These are phyloP conservation scores for Meteorus sp. DNA, from an alignment of 1,140 invertebrate species.

Conservation along the genomic window DNA sequence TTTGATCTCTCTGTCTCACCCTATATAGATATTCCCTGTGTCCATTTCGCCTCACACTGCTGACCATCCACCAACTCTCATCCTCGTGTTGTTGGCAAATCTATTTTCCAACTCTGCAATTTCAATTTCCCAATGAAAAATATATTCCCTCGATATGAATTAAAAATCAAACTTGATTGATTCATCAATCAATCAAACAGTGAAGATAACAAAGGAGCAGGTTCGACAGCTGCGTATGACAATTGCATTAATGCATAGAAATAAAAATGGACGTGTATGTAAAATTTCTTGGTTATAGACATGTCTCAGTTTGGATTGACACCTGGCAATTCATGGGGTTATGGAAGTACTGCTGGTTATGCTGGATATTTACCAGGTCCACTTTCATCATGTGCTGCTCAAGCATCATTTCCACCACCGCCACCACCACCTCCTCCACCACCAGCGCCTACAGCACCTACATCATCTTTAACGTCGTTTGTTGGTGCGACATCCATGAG, in stretches of 20 bases:
- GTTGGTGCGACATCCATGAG: slow-evolving; percentile 49
- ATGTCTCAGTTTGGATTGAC: slow-evolving; percentile 78
- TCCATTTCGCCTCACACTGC: slow-evolving; percentile 39
- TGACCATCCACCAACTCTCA: slow-evolving; percentile 34
- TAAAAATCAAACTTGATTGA: slow-evolving; percentile 12
- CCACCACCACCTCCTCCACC: slow-evolving; percentile 62
- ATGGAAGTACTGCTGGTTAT: slow-evolving; percentile 78
- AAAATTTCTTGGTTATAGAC: slow-evolving; percentile 56
- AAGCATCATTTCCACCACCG: slow-evolving; percentile 66
- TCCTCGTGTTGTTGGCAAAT: slow-evolving; percentile 38
- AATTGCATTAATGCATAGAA: neutral
- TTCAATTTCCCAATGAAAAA: too few relatives aligned
- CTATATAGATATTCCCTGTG: neutral
- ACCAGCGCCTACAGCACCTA: slow-evolving; percentile 67
- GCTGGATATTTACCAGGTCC: slow-evolving; percentile 73
- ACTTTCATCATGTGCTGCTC: slow-evolving; percentile 64
- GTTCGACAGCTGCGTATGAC: neutral
- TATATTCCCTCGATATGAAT: too few relatives aligned
- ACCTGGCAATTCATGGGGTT: slow-evolving; percentile 80
- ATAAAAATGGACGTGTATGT: slow-evolving; percentile 11
- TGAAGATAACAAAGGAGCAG: slow-evolving; percentile 14
- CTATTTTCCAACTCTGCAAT: too few relatives aligned
- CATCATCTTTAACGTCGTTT: slow-evolving; percentile 61
- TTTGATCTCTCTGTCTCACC: slow-evolving; percentile 50
- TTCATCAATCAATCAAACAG: slow-evolving; percentile 8